Evolutionary conservation across 2,888 invertebrate genomes (phyloP), one percentile per base, ranked within the genome.

Genomic region (Drosophila emarginata): DNA sequence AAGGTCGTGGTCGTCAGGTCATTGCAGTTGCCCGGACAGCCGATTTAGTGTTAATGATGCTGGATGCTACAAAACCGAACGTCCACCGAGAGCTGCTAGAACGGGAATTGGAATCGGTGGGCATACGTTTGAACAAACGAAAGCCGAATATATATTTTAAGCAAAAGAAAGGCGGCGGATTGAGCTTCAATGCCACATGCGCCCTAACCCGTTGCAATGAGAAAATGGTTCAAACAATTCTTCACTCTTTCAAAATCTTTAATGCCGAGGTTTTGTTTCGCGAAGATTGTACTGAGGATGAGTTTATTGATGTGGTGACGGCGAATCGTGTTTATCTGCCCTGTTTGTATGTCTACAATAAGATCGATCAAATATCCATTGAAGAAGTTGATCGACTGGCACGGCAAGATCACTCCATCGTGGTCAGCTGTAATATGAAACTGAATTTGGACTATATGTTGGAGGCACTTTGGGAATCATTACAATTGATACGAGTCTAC

Each of bases 141-240:
- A 98, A 97, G 91, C 99, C 99, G 2, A 98, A 99, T 91, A 99
- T 99, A 91, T 99, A 99, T 93, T 99, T 98, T 91, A 99, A 99
- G 94, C 96, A 97, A 90, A 91, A 99, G 92, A 99, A 99, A 92
- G 98, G 97, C 18, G 99, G 98, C 64, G 99, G 99, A 3, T 92
- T 99, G 18, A 97, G 98, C 3, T 99, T 99, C 91, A 99, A 98
- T 91, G 96, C 99, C 0, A 99, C 98, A 1, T 97, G 98, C 89
- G 95, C 97, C 23, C 93, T 99, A 62, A 97, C 98, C 0, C 96
- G 96, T 92, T 95, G 97, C 69, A 98, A 97, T 90, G 99, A 99
- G 92, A 99, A 99, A 93, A 93, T 99, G 94, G 98, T 99, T 72
- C 98, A 99, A 93, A 95, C 98, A 94, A 98, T 99, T 85, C 93